phyloP scores from a whole-genome alignment of 2,888 invertebrate species.

The Liopterus haemorrhoidalis region DNA sequence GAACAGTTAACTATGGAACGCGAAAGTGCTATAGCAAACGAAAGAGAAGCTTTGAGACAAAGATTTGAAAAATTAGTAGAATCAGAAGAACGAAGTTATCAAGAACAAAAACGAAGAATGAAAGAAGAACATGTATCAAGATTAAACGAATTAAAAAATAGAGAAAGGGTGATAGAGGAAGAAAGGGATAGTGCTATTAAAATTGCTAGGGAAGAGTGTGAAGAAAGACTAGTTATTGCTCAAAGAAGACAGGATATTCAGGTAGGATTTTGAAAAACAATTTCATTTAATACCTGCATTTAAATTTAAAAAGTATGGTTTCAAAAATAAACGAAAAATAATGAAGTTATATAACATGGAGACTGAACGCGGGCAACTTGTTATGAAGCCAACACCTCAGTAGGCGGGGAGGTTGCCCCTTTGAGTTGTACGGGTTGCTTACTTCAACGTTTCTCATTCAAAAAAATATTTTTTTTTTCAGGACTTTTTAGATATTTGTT shows the following conservation, averaged over 20 bases:
- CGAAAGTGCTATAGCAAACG: conserved; percentile 56
- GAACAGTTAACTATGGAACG: conserved; percentile 57
- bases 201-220: conserved; percentile 47
- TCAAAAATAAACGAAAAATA: too few relatives aligned
- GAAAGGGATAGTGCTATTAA: conserved; percentile 49
- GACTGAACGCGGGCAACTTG: too few relatives aligned
- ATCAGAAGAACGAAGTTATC: conserved; percentile 51
- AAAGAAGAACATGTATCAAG: conserved; percentile 46
- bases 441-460: too few relatives aligned
- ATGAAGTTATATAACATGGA: too few relatives aligned
- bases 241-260: conserved; percentile 16
- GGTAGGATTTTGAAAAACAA: background rate
- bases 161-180: conserved; percentile 43
- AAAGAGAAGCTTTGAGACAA: conserved; percentile 54
- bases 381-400: too few relatives aligned
- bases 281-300: too few relatives aligned
- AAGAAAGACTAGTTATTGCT: conserved; percentile 47
- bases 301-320: too few relatives aligned
- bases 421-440: too few relatives aligned
- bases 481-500: too few relatives aligned
- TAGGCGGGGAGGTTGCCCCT: too few relatives aligned
- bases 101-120: conserved; percentile 51
- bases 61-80: conserved; percentile 53
- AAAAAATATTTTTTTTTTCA: too few relatives aligned
- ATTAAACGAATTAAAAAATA: conserved; percentile 46